Evolutionary conservation across 2,113 vertebrate genomes (phyloP), one percentile per base, ranked within the genome.

Genomic region (Dicentrarchus labrax): DNA sequence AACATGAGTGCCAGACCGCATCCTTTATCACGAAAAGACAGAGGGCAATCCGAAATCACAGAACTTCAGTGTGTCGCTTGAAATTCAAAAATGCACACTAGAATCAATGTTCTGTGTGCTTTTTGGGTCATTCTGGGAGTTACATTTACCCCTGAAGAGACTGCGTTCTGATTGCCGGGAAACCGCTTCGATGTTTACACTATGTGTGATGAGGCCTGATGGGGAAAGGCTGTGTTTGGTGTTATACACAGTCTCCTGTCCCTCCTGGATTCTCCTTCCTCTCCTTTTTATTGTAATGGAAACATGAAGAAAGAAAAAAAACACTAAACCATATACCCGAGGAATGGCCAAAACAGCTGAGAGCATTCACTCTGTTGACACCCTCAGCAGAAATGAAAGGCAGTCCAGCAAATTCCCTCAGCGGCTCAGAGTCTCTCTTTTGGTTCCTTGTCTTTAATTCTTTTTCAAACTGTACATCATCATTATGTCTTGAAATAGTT

Each of bases 161-260:
- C 47, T 22, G 61, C 0, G 13, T 64, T 45, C 67, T 50, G 69
- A 76, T 89, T 88, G 56, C 86, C 61, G 48, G 65, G 86, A 59
- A 80, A 89, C 71, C 45, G 69, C 16, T 1, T 53, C 1, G 57
- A 82, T 54, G 77, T 89, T 83, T 84, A 54, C 22, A 19, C 47
- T 64, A 1, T 22, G 48, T 60, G 62, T 68, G 73, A 86, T 84
- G 59, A 85, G 71, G 57, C 51, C 88, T 39, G 7, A 4, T 13
- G 82, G 85, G 80, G 22, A 47, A 47, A 76, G 9, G 48, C 19
- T 82, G 10, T 17, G 30, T 72, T 53, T 68, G 2, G 30, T 38
- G 38, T 62, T 43, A 0, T 16, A 43, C 19, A 24, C 5, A 66
- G 59, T 17, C 56, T 54, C 50, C 76, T 2, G 51, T 80, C 69